Percentiles rank a stretch among this genome's conserved stretches.
Conservation (phyloP, 2,797 vertebrate genomes). For the Anabacerthia variegaticeps region DNA sequence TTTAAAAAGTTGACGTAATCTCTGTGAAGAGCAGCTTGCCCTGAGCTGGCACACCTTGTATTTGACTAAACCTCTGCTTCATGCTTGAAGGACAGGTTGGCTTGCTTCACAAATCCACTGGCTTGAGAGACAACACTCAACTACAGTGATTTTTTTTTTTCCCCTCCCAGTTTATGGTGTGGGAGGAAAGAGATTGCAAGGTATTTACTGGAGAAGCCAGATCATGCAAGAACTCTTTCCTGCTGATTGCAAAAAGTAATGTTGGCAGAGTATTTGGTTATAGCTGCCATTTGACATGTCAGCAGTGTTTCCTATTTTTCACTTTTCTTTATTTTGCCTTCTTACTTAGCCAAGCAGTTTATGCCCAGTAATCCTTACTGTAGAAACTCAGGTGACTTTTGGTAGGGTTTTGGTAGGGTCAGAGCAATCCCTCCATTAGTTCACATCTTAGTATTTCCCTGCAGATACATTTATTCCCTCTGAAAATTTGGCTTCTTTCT, state of each 20-base stretch:
- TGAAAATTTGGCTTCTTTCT: not conserved
- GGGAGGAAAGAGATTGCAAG: not conserved
- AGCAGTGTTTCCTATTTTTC: not conserved
- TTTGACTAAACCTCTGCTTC: constrained; percentile 24
- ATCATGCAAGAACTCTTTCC: not conserved
- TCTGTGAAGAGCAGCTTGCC: not conserved
- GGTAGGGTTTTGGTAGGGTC: not conserved
- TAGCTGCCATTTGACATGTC: rapidly evolving
- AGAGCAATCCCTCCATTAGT: not conserved
- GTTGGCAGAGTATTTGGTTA: not conserved
- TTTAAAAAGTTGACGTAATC: constrained; percentile 29
- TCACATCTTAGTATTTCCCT: not conserved
- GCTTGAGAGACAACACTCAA: not conserved
- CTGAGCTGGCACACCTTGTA: constrained; percentile 24
- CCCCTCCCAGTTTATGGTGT: not conserved
- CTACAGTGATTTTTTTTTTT: not conserved
- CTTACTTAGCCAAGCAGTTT: not conserved
- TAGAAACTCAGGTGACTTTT: not conserved
- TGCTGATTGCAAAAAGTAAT: not conserved
- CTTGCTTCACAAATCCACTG: not conserved
- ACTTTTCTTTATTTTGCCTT: not conserved
- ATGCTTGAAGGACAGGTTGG: constrained; percentile 18
- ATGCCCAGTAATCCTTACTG: not conserved
- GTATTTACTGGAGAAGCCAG: not conserved
- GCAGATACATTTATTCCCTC: not conserved